Percentiles rank a stretch among this genome's conserved stretches.
These are phyloP conservation scores for Eupithecia pulchellata DNA, from an alignment of 2,888 invertebrate species.

Conservation along the genomic window DNA sequence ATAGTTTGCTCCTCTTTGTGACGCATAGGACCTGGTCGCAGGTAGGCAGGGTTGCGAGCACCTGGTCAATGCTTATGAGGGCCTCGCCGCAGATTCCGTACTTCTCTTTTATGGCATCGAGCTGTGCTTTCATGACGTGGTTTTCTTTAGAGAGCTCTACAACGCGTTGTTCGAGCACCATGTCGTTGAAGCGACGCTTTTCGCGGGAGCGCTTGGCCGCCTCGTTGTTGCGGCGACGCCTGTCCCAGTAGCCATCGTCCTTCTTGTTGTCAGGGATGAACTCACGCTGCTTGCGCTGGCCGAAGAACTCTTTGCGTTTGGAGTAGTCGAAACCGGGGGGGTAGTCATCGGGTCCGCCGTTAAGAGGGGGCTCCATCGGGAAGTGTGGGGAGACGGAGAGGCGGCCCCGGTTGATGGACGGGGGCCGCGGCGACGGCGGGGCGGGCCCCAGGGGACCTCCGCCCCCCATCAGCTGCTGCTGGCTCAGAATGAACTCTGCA, in stretches of 20 bases:
- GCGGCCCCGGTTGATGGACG: constrained; percentile 69
- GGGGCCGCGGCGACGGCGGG: constrained; percentile 69
- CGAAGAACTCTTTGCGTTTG: constrained; percentile 93
- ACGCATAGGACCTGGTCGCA: constrained; percentile 94
- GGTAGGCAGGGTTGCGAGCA: constrained; percentile 93
- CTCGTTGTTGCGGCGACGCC: constrained; percentile 97
- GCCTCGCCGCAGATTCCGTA: constrained; percentile 95
- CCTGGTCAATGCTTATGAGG: constrained; percentile 94
- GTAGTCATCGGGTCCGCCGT: constrained; percentile 67
- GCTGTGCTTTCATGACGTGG: constrained; percentile 95
- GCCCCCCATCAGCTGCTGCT: constrained; percentile 83
- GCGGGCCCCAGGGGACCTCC: constrained; percentile 73
- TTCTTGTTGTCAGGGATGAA: constrained; percentile 98
- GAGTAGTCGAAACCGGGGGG: constrained; percentile 85
- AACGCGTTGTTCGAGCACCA: constrained; percentile 97
- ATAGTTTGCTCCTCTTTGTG: constrained; percentile 88
- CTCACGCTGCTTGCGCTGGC: constrained; percentile 96
- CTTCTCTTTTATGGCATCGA: constrained; percentile 96
- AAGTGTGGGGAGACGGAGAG: constrained; percentile 77
- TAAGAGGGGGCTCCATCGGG: constrained; percentile 77
- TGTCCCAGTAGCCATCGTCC: constrained; percentile 99
- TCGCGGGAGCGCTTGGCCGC: constrained; percentile 98
- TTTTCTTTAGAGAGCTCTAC: constrained; percentile 98
- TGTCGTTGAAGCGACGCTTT: constrained; percentile 97
- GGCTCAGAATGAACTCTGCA: constrained; percentile 93